Evolutionary conservation across 2,797 vertebrate genomes (phyloP).

Genomic region (Garrulus glandarius): DNA sequence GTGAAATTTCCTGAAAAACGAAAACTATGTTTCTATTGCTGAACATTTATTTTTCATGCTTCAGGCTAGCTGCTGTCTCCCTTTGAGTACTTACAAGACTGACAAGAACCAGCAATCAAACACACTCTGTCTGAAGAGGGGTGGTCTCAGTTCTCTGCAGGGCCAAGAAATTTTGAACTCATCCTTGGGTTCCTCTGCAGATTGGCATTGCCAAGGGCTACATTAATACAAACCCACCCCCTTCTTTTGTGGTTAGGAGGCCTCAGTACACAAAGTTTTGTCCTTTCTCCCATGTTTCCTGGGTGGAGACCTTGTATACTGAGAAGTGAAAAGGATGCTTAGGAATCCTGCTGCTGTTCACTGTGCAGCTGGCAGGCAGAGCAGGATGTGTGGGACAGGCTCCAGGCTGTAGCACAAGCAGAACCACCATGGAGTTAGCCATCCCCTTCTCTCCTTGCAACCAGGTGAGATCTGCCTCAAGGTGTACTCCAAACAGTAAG

Average conservation of each 20-base stretch:
- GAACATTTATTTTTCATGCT: neutral
- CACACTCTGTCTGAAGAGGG: neutral
- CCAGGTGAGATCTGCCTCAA: neutral
- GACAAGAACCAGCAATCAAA: neutral
- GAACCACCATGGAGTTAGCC: neutral
- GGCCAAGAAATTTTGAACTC: neutral
- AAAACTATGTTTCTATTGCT: neutral
- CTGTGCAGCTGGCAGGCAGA: neutral
- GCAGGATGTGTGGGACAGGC: neutral
- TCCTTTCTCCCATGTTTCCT: neutral
- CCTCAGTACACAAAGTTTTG: neutral
- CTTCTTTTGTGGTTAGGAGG: neutral
- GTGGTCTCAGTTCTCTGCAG: neutral
- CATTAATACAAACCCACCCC: neutral
- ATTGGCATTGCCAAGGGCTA: neutral
- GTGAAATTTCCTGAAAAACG: neutral
- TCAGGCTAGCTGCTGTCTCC: neutral
- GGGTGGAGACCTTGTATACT: neutral
- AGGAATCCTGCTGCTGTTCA: neutral
- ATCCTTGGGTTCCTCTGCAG: neutral
- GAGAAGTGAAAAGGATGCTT: neutral
- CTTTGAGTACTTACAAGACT: neutral
- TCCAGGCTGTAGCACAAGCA: neutral
- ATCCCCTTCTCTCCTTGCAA: neutral
- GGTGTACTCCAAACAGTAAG: neutral